phyloP scores from a whole-genome alignment of 1,140 invertebrate species.

The Brachionus calyciflorus region DNA sequence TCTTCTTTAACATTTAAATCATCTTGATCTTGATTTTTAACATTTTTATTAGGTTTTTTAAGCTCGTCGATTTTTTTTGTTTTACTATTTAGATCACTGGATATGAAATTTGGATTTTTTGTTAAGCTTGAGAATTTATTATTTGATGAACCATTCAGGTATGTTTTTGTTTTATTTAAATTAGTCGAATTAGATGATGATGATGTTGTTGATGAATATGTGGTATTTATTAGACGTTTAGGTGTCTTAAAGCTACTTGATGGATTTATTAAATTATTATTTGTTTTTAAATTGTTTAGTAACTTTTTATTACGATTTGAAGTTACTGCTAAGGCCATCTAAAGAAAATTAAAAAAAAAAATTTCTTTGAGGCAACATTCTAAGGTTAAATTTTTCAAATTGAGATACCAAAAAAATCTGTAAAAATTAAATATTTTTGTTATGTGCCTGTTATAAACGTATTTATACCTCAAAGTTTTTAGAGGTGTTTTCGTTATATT shows the following conservation, averaged over 20 bases:
- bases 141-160: background rate
- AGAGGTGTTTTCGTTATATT: too few species aligned
- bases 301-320: background rate
- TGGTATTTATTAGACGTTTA: background rate
- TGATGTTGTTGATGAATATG: too few species aligned
- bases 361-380: background rate
- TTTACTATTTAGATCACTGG: too few species aligned
- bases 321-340: constrained; percentile 1
- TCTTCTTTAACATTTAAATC: too few species aligned
- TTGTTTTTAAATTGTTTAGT: background rate
- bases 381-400: background rate
- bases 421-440: background rate
- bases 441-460: background rate
- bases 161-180: background rate
- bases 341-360: background rate
- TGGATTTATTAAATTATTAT: background rate
- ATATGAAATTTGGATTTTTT: too few species aligned
- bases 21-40: too few species aligned
- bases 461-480: too few species aligned
- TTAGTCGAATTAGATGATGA: background rate
- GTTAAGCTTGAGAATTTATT: too few species aligned
- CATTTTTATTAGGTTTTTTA: too few species aligned
- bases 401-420: background rate
- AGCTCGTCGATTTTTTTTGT: too few species aligned
- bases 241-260: background rate